Evolutionary conservation across 2,113 vertebrate species (phyloP).

Genomic region (Nannobrachium achirus): DNA sequence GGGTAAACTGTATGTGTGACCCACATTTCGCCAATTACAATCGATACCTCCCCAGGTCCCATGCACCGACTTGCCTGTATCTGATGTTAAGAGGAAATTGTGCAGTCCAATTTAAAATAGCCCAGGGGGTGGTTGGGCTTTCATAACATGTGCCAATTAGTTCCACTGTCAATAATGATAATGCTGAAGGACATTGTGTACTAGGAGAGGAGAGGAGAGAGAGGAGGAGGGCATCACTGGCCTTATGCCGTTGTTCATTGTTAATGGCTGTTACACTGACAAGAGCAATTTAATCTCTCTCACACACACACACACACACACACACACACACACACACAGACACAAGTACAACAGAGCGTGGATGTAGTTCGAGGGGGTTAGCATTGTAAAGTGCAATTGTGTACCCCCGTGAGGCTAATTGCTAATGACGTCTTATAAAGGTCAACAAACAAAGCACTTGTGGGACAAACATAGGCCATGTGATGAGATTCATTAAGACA

Average conservation of each 20-base stretch:
- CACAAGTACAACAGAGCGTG: constrained; percentile 5
- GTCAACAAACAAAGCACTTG: constrained; percentile 71
- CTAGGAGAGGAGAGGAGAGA: constrained; percentile 36
- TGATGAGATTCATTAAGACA: constrained; percentile 70
- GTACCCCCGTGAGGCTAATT: constrained; percentile 66
- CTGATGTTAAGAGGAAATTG: constrained; percentile 61
- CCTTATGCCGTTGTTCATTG: constrained; percentile 59
- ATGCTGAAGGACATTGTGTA: constrained; percentile 66
- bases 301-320: neutral
- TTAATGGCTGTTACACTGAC: constrained; percentile 66
- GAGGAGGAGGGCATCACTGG: constrained; percentile 51
- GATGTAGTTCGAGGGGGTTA: constrained; percentile 28
- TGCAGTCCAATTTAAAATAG: constrained; percentile 69
- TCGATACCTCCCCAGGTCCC: constrained; percentile 59
- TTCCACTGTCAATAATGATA: constrained; percentile 71
- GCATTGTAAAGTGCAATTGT: constrained; percentile 50
- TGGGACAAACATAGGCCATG: constrained; percentile 49
- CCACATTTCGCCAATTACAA: constrained; percentile 69
- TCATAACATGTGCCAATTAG: constrained; percentile 74
- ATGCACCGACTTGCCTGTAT: constrained; percentile 43
- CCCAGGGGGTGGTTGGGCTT: constrained; percentile 46
- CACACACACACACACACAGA: constrained; percentile 5
- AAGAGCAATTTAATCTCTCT: constrained; percentile 48
- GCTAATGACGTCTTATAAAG: constrained; percentile 67
- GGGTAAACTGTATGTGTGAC: constrained; percentile 51